phyloP scores from a whole-genome alignment of 2,888 invertebrate species.

The Octodonta nipae region DNA sequence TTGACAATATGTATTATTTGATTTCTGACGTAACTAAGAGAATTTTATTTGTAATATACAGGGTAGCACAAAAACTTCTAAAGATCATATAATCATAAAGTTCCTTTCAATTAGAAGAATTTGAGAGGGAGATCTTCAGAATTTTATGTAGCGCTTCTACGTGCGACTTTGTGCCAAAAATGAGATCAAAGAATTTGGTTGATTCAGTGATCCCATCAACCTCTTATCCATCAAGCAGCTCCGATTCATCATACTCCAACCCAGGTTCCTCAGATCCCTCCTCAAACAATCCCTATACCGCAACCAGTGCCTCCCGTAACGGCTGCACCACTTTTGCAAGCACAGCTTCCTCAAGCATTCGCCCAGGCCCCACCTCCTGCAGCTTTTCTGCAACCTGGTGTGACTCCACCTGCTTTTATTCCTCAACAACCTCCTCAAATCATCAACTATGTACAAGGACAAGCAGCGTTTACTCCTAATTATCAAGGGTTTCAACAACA shows the following conservation, averaged over 20 bases:
- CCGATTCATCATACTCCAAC: constrained; percentile 16
- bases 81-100: too few relatives aligned
- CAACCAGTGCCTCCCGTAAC: constrained; percentile 28
- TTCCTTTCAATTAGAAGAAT: too few relatives aligned
- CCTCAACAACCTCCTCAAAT: constrained; percentile 23
- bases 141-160: too few relatives aligned
- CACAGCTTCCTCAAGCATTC: constrained; percentile 18
- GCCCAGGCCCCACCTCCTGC: constrained; percentile 24
- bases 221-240: constrained; percentile 13
- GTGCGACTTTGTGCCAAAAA: too few relatives aligned
- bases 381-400: constrained; percentile 20
- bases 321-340: constrained; percentile 8
- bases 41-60: too few relatives aligned
- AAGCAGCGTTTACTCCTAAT: constrained; percentile 25
- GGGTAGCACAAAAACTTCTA: too few relatives aligned
- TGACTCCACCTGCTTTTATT: constrained; percentile 23
- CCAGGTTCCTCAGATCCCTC: too few relatives aligned
- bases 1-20: too few relatives aligned
- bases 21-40: too few relatives aligned
- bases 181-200: too few relatives aligned
- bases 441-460: constrained; percentile 31
- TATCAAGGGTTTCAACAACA: constrained; percentile 31
- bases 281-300: constrained; percentile 15
- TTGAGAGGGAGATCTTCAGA: too few relatives aligned
- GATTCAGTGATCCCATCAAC: constrained; percentile 15